These are phyloP conservation scores for Microtus montanus DNA, from an alignment of 2,113 vertebrate species.

Conservation along the genomic window DNA sequence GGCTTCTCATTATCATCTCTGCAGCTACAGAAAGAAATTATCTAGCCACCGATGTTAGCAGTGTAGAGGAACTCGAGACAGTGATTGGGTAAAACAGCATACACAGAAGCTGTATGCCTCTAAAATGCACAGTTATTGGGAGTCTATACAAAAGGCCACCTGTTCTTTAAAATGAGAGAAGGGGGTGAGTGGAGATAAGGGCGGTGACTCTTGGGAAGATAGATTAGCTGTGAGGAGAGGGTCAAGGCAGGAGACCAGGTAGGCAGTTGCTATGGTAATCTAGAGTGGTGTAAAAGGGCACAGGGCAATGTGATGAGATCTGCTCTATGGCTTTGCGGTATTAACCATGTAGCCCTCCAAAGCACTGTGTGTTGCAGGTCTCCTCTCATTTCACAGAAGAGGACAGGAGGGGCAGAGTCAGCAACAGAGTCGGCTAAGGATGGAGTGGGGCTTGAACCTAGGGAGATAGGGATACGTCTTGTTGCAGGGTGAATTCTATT, in stretches of 20 bases:
- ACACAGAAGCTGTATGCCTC: not conserved
- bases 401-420: conserved; percentile 1
- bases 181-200: not conserved
- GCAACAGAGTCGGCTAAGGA: not conserved
- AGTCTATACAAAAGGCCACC: not conserved
- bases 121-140: not conserved
- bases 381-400: conserved; percentile 1
- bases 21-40: not conserved
- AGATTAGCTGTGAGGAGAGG: not conserved
- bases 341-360: not conserved
- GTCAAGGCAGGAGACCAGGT: not conserved
- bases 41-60: not conserved
- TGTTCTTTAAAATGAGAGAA: not conserved
- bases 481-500: not conserved
- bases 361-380: not conserved
- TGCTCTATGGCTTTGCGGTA: not conserved
- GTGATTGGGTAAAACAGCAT: not conserved
- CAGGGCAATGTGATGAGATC: not conserved
- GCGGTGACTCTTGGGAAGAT: not conserved
- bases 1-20: not conserved
- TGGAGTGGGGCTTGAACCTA: not conserved
- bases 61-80: not conserved
- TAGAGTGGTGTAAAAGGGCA: not conserved
- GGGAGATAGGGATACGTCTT: not conserved
- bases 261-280: conserved; percentile 3